Base-by-base conservation (phyloP, 2,888 invertebrate species). In the Xanthia icteritia region DNA sequence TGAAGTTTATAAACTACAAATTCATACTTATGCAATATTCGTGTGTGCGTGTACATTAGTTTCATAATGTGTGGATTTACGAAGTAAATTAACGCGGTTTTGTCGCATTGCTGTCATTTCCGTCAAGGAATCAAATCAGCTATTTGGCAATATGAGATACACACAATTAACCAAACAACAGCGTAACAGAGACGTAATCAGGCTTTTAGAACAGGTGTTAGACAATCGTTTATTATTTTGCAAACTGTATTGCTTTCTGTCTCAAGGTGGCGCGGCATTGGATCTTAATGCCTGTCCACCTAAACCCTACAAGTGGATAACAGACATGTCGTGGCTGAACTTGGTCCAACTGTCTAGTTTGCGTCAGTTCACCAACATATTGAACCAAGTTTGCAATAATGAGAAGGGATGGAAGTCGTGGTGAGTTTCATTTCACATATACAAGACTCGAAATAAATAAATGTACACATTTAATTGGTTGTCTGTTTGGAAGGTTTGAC, bases 271-370 rank as follows among this genome's bases (percentile, higher is more conserved):
- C 48, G 99, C 99, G 1, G 98, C 99, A 0, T 95, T 99, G 83
- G 98, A 99, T 96, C 94, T 99, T 31, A 98, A 98, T 84, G 97
- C 98, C 8, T 98, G 98, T 80, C 97, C 98, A 0, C 97, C 98
- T 0, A 99, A 99, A 92, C 98, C 98, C 0, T 97, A 97, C 87
- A 98, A 97, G 90, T 99, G 99, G 99, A 97, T 99, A 42, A 98
- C 98, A 1, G 99, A 99, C 89, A 97, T 98, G 93, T 98, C 98
- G 0, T 99, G 99, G 99, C 93, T 99, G 54, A 99, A 99, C 95
- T 94, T 99, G 80, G 98, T 98, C 0, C 98, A 98, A 86, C 93
- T 99, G 11, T 97, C 98, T 0, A 94, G 94, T 45, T 91, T 98
- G 63, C 93, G 97, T 48, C 97, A 97, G 83, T 98, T 98, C 86